These are phyloP conservation scores for Agelaius tricolor DNA, from an alignment of 2,113 vertebrate genomes.

Conservation along the genomic window DNA sequence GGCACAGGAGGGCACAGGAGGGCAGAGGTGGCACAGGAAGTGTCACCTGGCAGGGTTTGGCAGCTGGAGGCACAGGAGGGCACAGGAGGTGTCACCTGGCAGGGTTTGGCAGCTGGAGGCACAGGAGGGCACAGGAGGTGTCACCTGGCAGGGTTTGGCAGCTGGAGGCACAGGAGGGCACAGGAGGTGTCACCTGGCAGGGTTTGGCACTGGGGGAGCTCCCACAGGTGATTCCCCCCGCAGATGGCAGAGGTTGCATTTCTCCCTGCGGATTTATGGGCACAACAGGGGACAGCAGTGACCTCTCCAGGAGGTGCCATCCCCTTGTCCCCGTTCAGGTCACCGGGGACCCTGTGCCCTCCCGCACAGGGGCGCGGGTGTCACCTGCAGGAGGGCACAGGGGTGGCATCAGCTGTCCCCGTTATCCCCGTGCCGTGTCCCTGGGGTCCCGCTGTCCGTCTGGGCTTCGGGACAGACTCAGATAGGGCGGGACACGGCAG, in stretches of 20 bases:
- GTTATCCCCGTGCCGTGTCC: accelerated
- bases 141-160: too few species aligned
- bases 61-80: too few species aligned
- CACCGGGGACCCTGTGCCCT: accelerated
- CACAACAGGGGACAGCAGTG: neutral
- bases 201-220: too few species aligned
- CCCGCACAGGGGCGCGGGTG: neutral
- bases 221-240: neutral
- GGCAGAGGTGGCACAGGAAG: too few species aligned
- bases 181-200: too few species aligned
- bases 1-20: too few species aligned
- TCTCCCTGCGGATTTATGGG: neutral
- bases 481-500: neutral
- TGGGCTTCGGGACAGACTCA: neutral
- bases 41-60: too few species aligned
- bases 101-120: too few species aligned
- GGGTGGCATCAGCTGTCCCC: neutral
- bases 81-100: too few species aligned
- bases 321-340: neutral
- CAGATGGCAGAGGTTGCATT: neutral
- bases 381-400: neutral
- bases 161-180: too few species aligned
- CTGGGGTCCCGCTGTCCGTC: neutral
- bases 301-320: neutral
- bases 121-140: too few species aligned